Base-by-base conservation (phyloP, 2,888 invertebrate genomes). In the Mesopsocus fuscifrons region DNA sequence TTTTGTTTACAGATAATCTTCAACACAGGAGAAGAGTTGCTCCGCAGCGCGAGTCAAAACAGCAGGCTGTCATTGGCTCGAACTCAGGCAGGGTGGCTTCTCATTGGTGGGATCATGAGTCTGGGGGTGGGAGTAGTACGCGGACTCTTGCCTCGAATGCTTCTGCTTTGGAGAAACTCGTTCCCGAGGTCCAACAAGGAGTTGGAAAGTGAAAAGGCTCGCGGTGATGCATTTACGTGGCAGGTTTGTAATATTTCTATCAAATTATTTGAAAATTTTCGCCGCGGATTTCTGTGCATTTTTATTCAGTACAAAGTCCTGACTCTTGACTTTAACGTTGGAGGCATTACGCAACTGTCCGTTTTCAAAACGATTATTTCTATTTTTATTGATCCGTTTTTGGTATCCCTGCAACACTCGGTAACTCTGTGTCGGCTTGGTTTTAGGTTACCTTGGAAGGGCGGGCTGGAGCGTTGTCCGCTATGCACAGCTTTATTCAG, bases 151-250 rank as follows among this genome's bases (percentile, higher is more conserved):
- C 94, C 94, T 1, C 69, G 95, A 46, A 89, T 98, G 85, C 59
- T 95, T 51, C 64, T 95, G 11, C 64, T 98, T 2, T 98, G 97
- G 98, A 76, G 92, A 51, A 95, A 95, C 60, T 94, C 94, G 20
- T 98, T 98, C 61, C 97, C 98, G 1, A 72, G 95, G 41, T 94
- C 94, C 0, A 77, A 79, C 31, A 95, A 97, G 57, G 98, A 98
- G 61, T 67, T 98, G 13, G 97, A 97, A 58, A 88, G 92, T 0
- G 98, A 98, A 62, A 94, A 94, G 53, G 78, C 87, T 13, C 69
- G 97, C 54, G 83, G 92, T 5, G 97, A 98, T 64, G 87, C 92
- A 0, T 95, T 97, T 58, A 97, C 97, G n/a, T 97, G 97, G 97
- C 89, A 91, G 69, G 81, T 79, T 46, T 62, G 49, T 46, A 23